Base-by-base conservation (phyloP, 1,140 invertebrate genomes). In the Pseudachorutes palmiensis region DNA sequence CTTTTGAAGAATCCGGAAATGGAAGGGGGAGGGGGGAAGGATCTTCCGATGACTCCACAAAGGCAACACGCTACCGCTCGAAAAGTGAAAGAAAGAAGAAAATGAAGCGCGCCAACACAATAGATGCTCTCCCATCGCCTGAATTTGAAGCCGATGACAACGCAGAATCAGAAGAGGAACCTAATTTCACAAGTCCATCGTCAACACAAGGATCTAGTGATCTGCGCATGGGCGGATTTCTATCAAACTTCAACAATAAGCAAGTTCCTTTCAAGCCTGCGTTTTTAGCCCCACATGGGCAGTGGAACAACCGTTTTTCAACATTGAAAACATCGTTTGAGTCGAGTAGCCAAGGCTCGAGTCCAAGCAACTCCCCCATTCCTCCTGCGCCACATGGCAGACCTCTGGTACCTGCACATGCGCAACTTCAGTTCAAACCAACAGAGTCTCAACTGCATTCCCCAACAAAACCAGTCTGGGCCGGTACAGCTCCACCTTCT, bases 251-350 rank as follows among this genome's bases (percentile, higher is more conserved):
- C n/a, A n/a, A n/a, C n/a, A n/a, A n/a, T n/a, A n/a, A n/a, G n/a
- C n/a, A n/a, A n/a, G n/a, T n/a, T n/a, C 51, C 51, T 55, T 22
- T 22, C 24, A 55, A 55, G 76, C 75, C 75, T 69, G 5, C 75
- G 68, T 26, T 78, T 75, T 31, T 74, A 73, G 60, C 74, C 72
- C 70, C 65, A 70, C 60, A 69, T 73, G 72, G 79, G 75, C 64
- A 79, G 55, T 91, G 88, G 88, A 89, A 83, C 67, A 88, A 82
- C 72, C 82, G 88, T 61, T 93, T 93, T 76, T 88, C 87, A 0
- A 88, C 89, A 70, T 87, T 93, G 14, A 92, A 91, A 77, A 89
- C 88, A n/a, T 81, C 86, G 2, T 92, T 93, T 75, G 90, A 92
- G 64, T 69, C 71, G 0, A 69, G 69, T 48, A 70, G 69, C 29